phyloP scores from a whole-genome alignment of 2,888 invertebrate genomes.

The Formica aserva region DNA sequence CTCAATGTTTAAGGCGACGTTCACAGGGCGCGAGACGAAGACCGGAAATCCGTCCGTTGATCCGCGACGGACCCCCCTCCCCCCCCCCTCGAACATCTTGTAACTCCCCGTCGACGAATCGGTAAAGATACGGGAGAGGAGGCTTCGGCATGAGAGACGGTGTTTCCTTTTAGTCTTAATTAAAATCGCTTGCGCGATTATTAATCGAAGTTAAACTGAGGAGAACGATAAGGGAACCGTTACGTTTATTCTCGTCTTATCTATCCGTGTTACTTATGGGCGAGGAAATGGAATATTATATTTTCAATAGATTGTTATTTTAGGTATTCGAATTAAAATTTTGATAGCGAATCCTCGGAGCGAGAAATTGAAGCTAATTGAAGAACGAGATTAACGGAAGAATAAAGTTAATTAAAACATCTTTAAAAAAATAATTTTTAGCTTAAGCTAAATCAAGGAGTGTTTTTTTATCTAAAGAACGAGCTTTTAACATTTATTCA shows the following conservation, averaged over 20 bases:
- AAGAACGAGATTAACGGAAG: not conserved
- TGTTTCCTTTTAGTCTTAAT: not conserved
- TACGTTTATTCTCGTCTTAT: not conserved
- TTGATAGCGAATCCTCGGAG: not conserved
- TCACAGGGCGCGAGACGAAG: conserved; percentile 55
- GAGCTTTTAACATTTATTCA: conserved; percentile 1
- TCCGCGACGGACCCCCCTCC: not conserved
- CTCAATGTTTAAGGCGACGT: conserved; percentile 80
- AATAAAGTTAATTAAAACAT: not conserved
- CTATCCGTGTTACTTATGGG: not conserved
- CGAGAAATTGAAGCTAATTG: not conserved
- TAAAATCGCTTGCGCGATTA: not conserved
- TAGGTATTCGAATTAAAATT: not conserved
- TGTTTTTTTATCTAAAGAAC: not conserved
- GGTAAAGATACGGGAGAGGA: too few species aligned
- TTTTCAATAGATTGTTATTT: not conserved
- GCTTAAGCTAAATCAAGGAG: not conserved
- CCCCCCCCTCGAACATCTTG: not conserved
- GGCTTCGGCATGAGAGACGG: not conserved
- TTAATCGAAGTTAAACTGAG: not conserved
- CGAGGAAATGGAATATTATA: not conserved
- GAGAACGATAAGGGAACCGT: not conserved
- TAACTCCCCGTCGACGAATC: not conserved
- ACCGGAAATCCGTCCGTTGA: conserved; percentile 19
- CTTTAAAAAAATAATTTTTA: not conserved